Base-by-base conservation (phyloP, 2,888 invertebrate genomes). In the Alviniconcha strummeri region DNA sequence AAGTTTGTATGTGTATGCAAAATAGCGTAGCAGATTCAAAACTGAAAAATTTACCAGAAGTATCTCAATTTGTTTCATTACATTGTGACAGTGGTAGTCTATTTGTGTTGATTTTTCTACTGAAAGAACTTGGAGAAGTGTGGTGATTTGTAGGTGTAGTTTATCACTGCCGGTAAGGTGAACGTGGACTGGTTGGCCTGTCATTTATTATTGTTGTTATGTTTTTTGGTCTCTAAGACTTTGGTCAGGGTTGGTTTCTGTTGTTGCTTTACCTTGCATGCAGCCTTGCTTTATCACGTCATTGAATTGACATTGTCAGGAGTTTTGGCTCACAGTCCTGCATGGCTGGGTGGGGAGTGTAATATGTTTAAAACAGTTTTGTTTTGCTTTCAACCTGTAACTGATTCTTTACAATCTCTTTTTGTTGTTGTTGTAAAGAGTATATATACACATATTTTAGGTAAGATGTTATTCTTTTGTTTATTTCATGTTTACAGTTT, bases 81-180 rank as follows among this genome's bases (percentile, higher is more conserved):
- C 36, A 36, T 36, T 36, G 3, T 36, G 36, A 36, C 36, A 36
- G 36, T 36, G 36, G 36, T 36, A 36, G 36, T 36, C 36, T 36
- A 36, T 36, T 36, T 36, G 36, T 36, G 36, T 36, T 36, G 36
- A 36, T 36, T 36, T 36, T 36, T 36, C 36, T 3, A 36, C 36
- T 36, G 36, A 60, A 60, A 60, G 13, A 60, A 13, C 75, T 13
- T 75, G 9, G 9, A 36, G 54, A 8, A 75, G 15, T 75, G 36
- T 15, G 36, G n/a, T 15, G 54, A 75, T 36, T 75, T 52, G 15
- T 75, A 13, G 75, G 52, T 52, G 13, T 77, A 55, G 19, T 60
- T 56, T 56, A 5, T 77, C 77, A 77, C 77, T 77, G 77, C 77
- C n/a, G 77, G 77, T 56, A 77, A 77, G 56, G 77, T 77, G 77